Percentiles rank a stretch among this genome's conserved stretches.
Evolutionary conservation across 2,888 invertebrate species (phyloP).

Genomic region (Acronicta aceris): DNA sequence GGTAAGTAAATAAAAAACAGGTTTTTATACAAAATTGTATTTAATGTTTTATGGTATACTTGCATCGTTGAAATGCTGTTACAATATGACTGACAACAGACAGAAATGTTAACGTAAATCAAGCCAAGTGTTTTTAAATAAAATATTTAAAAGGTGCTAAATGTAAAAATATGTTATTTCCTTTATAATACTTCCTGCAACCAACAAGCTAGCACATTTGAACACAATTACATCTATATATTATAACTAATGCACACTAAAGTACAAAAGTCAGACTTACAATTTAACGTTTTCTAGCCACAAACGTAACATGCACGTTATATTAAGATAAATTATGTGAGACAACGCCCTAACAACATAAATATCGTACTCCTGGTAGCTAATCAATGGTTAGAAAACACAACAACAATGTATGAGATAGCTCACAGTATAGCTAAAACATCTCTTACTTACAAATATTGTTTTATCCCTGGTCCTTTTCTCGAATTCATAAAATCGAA

Average conservation of each 20-base stretch:
- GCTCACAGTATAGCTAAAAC: constrained; percentile 40
- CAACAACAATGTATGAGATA: constrained; percentile 52
- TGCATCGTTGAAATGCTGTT: constrained; percentile 61
- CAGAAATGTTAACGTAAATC: constrained; percentile 51
- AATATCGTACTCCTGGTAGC: constrained; percentile 53
- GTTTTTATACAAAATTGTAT: constrained; percentile 56
- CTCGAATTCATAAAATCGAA: constrained; percentile 59
- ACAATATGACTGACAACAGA: constrained; percentile 52
- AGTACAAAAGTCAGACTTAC: constrained; percentile 83
- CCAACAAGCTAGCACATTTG: constrained; percentile 48
- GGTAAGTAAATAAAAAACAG: neutral
- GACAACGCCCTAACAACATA: constrained; percentile 55
- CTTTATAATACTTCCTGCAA: constrained; percentile 55
- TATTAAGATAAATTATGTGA: constrained; percentile 61
- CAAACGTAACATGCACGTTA: constrained; percentile 59
- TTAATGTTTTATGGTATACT: constrained; percentile 58
- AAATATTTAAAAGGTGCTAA: constrained; percentile 49
- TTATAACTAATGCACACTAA: constrained; percentile 57
- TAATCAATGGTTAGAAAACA: constrained; percentile 53
- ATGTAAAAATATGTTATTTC: constrained; percentile 55
- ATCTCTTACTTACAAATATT: constrained; percentile 52
- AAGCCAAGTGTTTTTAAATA: constrained; percentile 55
- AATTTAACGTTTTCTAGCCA: constrained; percentile 63
- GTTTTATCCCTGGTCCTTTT: constrained; percentile 55
- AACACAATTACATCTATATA: constrained; percentile 51